These are phyloP conservation scores for Pseudolaguvia tuberculata DNA, from an alignment of 2,113 vertebrate species.

Conservation along the genomic window DNA sequence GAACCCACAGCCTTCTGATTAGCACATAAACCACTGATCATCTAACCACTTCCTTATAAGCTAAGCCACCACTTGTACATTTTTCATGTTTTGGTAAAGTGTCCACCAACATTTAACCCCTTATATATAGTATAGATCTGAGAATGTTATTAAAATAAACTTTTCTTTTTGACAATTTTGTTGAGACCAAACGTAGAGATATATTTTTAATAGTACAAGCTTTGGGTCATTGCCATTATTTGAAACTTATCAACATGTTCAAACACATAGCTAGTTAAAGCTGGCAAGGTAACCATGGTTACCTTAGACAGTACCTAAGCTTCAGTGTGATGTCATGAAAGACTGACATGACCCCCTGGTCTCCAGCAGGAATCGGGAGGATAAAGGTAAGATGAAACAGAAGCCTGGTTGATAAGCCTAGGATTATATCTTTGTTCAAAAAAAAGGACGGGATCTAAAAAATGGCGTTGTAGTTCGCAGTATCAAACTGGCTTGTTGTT, in stretches of 20 bases:
- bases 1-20: too few relatives aligned
- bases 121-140: not conserved
- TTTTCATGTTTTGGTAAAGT: too few relatives aligned
- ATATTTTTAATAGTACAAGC: not conserved
- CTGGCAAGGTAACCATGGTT: constrained; percentile 23
- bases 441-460: too few relatives aligned
- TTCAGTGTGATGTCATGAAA: not conserved
- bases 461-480: too few relatives aligned
- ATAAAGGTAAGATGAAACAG: constrained; percentile 18
- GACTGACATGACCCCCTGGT: constrained; percentile 14
- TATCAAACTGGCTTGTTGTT: too few relatives aligned
- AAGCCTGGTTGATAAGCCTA: constrained; percentile 1
- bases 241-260: constrained; percentile 17
- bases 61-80: too few relatives aligned
- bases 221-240: constrained; percentile 4
- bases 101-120: too few relatives aligned
- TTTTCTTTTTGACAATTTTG: not conserved
- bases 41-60: too few relatives aligned
- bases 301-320: not conserved
- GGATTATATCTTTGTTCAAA: not conserved
- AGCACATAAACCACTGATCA: too few relatives aligned
- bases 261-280: constrained; percentile 17
- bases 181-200: too few relatives aligned
- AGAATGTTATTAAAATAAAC: not conserved
- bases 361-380: not conserved